Conservation (phyloP, 30 jellyfish, hydroid and myxozoan genomes). For the Chrysaora quinquecirrha region DNA sequence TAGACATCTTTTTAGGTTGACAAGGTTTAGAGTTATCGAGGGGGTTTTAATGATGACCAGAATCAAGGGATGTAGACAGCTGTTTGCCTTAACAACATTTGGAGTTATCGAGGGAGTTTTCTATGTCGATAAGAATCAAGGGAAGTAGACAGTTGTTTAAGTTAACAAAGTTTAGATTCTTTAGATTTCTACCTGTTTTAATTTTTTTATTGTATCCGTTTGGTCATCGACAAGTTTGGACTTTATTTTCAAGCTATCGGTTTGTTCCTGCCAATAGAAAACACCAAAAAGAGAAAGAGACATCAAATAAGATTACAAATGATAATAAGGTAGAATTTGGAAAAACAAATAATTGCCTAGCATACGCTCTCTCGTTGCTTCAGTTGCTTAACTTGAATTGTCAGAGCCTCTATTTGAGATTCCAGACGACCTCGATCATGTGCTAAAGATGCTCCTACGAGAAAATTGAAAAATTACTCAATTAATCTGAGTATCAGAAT, state of each 20-base stretch:
- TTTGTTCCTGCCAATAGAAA: slow-evolving; percentile 53
- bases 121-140: too few relatives aligned
- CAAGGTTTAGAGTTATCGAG: too few relatives aligned
- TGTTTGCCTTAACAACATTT: too few relatives aligned
- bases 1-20: too few relatives aligned
- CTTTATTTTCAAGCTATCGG: slow-evolving; percentile 79
- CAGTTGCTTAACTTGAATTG: slow-evolving; percentile 57
- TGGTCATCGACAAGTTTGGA: slow-evolving; percentile 86
- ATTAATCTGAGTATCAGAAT: too few relatives aligned
- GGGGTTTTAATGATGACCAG: too few relatives aligned
- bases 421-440: slow-evolving; percentile 95
- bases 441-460: slow-evolving; percentile 90
- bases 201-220: slow-evolving; percentile 80
- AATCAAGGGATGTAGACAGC: too few relatives aligned
- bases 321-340: background rate
- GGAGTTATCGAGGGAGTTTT: too few relatives aligned
- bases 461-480: too few relatives aligned
- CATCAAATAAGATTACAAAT: too few relatives aligned
- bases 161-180: too few relatives aligned
- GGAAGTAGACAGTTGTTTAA: too few relatives aligned
- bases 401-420: slow-evolving; percentile 71
- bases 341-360: background rate
- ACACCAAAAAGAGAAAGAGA: background rate
- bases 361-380: slow-evolving; percentile 61
- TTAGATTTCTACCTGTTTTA: slow-evolving; percentile 84